phyloP scores from a whole-genome alignment of 2,888 invertebrate species.

The Phoenoteleia sp. region DNA sequence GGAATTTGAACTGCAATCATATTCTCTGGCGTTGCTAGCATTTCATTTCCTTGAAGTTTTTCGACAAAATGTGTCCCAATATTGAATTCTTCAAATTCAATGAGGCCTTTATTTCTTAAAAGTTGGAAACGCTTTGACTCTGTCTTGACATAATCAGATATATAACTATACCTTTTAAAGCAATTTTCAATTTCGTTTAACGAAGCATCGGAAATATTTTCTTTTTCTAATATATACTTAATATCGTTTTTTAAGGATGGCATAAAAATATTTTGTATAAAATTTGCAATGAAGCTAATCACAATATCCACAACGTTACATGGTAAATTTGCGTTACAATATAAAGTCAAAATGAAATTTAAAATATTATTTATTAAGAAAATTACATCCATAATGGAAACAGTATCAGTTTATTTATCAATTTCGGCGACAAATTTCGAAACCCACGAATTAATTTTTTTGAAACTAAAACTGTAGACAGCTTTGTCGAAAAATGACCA shows the following conservation, averaged over 20 bases:
- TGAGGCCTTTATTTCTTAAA: neutral
- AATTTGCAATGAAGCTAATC: too few species aligned
- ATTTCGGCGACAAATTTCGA: conserved; percentile 17
- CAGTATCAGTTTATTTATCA: too few species aligned
- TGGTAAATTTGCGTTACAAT: too few species aligned
- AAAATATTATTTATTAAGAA: neutral
- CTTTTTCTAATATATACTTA: neutral
- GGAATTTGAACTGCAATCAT: neutral
- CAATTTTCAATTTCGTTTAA: neutral
- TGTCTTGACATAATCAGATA: neutral
- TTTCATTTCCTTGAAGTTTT: neutral
- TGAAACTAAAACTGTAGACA: conserved; percentile 9
- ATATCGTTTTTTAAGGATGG: neutral
- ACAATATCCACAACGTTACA: too few species aligned
- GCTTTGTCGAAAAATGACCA: conserved; percentile 32
- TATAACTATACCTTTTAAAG: neutral
- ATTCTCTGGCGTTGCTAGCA: neutral
- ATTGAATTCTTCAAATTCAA: neutral
- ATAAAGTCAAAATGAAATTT: too few species aligned
- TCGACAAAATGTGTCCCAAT: neutral
- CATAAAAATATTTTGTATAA: too few species aligned
- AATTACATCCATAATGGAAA: neutral
- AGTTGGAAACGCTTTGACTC: neutral
- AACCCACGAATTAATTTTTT: conserved; percentile 24
- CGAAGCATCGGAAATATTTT: too few species aligned